Conservation (phyloP, 2,888 invertebrate genomes). For the Flabesymbios commensalis region DNA sequence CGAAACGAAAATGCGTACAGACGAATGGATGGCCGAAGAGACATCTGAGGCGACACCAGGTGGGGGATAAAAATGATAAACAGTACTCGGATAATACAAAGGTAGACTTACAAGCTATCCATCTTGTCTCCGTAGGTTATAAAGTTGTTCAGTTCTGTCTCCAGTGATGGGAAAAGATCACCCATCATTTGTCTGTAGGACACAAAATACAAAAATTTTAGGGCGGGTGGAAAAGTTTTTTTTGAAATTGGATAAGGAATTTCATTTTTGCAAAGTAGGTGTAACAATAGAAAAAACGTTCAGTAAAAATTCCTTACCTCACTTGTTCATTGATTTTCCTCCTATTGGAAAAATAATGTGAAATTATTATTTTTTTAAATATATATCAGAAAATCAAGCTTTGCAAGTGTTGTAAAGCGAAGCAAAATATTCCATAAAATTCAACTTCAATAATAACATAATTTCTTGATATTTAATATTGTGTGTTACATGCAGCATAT, state of each 20-base stretch:
- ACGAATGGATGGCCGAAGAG: no score
- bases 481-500: no score
- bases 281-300: background rate
- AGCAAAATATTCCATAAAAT: no score
- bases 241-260: no score
- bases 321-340: constrained; percentile 27
- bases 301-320: constrained; percentile 10
- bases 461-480: no score
- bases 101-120: constrained; percentile 80
- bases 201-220: background rate
- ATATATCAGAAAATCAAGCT: background rate
- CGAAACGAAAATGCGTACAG: no score
- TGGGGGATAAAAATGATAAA: no score
- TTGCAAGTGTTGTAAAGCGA: background rate
- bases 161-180: constrained; percentile 85
- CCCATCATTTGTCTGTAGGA: constrained; percentile 72
- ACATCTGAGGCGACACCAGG: no score
- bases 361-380: background rate
- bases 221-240: background rate
- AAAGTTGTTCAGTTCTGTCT: constrained; percentile 83
- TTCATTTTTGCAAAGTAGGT: no score
- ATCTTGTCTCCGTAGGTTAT: constrained; percentile 83
- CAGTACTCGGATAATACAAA: no score
- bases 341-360: constrained; percentile 9
- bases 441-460: no score